Evolutionary conservation across 2,113 vertebrate species (phyloP).

Genomic region (Nasalis larvatus): DNA sequence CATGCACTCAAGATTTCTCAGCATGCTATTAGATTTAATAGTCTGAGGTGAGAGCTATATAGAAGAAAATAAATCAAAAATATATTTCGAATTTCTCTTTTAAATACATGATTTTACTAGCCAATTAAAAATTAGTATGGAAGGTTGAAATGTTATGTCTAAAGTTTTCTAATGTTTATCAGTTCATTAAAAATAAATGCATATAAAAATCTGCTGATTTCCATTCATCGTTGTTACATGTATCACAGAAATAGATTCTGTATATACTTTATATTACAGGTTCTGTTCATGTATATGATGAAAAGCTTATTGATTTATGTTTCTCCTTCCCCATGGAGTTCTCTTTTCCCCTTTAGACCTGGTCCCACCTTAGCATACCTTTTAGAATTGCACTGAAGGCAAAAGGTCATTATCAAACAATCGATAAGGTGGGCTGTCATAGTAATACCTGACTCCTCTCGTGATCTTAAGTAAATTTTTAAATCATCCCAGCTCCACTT

Average conservation of each 20-base stretch:
- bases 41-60: neutral
- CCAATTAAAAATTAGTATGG: neutral
- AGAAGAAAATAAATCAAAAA: constrained; percentile 48
- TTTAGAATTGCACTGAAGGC: neutral
- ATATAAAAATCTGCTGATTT: neutral
- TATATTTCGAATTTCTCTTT: neutral
- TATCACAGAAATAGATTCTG: neutral
- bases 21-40: constrained; percentile 37
- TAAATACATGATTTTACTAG: neutral
- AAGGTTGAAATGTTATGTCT: neutral
- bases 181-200: neutral
- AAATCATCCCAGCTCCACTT: neutral
- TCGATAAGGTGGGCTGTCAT: neutral
- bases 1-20: constrained; percentile 40
- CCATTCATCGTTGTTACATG: neutral
- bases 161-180: neutral
- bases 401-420: neutral
- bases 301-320: neutral
- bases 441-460: neutral
- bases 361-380: neutral
- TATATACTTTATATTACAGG: neutral
- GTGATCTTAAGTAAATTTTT: neutral
- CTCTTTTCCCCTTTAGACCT: neutral
- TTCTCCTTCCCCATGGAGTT: neutral
- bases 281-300: neutral